Percentiles rank a stretch among this genome's conserved stretches.
Evolutionary conservation across 2,113 vertebrate species (phyloP).

Genomic region (Nycticebus coucang): DNA sequence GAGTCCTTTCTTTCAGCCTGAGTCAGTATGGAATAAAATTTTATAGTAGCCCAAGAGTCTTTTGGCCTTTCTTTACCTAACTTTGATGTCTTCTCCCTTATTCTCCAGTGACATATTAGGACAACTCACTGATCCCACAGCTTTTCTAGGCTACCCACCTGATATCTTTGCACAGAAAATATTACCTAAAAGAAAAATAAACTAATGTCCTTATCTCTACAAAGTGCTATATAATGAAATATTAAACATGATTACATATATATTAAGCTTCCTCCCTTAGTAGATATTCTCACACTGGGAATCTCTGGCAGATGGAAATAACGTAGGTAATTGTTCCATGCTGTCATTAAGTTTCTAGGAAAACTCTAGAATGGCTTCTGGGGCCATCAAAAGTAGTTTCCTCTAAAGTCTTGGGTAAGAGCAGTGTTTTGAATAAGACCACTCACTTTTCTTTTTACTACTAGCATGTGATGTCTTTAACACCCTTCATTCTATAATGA

Average conservation of each 20-base stretch:
- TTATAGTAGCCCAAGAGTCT: neutral
- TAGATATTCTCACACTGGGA: neutral
- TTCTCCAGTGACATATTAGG: neutral
- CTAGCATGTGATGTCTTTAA: neutral
- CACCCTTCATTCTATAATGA: neutral
- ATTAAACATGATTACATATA: neutral
- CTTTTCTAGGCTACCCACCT: neutral
- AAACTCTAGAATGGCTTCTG: neutral
- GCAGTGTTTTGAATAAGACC: neutral
- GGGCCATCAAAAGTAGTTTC: neutral
- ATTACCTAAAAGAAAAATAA: neutral
- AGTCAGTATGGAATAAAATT: conserved; percentile 7
- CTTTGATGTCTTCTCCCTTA: neutral
- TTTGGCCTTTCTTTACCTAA: neutral
- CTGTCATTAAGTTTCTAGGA: neutral
- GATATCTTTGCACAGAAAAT: neutral
- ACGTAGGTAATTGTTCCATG: neutral
- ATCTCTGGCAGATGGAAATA: neutral
- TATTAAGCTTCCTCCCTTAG: neutral
- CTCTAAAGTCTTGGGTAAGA: neutral
- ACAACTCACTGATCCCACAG: neutral
- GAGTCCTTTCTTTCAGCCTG: neutral
- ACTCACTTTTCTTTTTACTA: neutral
- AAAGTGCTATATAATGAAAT: neutral
- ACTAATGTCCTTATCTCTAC: neutral